Evolutionary conservation across 2,113 vertebrate species (phyloP).

Genomic region (Anoura caudifer): DNA sequence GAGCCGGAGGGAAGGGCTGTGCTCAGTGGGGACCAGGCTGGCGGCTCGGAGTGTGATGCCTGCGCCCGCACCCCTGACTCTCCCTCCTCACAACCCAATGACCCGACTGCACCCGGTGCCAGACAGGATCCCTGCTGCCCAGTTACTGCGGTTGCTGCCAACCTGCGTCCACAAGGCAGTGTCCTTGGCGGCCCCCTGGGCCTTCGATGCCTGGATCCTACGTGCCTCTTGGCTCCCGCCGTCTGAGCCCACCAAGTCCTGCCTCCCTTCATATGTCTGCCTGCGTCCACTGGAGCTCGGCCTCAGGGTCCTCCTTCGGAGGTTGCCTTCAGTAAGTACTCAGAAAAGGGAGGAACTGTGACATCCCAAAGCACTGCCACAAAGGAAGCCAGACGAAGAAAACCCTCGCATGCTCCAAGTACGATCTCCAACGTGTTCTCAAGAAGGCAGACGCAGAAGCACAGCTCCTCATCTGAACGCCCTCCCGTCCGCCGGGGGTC

Average conservation of each 20-base stretch:
- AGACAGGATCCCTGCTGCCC: not conserved
- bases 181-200: too few relatives aligned
- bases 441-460: not conserved
- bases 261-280: not conserved
- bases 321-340: not conserved
- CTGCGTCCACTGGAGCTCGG: not conserved
- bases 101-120: not conserved
- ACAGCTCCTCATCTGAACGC: not conserved
- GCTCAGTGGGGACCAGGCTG: too few relatives aligned
- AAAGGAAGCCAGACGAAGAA: not conserved
- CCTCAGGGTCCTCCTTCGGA: not conserved
- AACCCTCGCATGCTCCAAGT: not conserved
- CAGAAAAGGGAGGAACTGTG: not conserved
- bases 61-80: not conserved
- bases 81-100: not conserved
- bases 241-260: rapidly evolving
- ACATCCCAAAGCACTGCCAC: not conserved
- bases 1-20: too few relatives aligned
- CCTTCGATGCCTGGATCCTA: not conserved
- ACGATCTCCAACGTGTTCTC: not conserved
- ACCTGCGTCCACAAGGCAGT: not conserved
- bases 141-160: rapidly evolving
- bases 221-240: rapidly evolving
- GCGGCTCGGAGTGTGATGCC: too few relatives aligned
- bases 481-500: not conserved